phyloP scores from a whole-genome alignment of 2,888 invertebrate genomes.

The Orchesellides sinensis region DNA sequence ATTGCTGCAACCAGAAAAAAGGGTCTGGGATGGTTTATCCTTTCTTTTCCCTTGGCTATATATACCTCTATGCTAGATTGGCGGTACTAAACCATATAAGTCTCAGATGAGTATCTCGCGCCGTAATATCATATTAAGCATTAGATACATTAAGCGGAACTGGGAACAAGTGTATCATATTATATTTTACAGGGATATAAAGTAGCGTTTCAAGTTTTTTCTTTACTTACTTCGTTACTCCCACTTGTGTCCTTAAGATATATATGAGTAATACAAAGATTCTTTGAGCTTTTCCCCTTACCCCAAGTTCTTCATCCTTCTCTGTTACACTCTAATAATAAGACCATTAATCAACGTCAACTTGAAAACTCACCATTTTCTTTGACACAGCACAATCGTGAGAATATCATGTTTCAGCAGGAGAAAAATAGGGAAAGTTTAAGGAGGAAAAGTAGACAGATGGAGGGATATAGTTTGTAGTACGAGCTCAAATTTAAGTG shows the following conservation, averaged over 20 bases:
- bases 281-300: constrained; percentile 5
- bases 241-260: not conserved
- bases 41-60: too few relatives aligned
- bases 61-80: too few relatives aligned
- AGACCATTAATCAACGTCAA: constrained; percentile 65
- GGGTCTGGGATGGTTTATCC: not conserved
- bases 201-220: not conserved
- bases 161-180: constrained; percentile 11
- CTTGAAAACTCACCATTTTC: constrained; percentile 55
- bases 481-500: too few relatives aligned
- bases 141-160: constrained; percentile 1
- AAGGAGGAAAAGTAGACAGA: not conserved
- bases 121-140: not conserved
- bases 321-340: constrained; percentile 43
- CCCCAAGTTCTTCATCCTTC: constrained; percentile 25
- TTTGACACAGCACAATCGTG: constrained; percentile 51
- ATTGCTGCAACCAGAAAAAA: not conserved
- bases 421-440: not conserved
- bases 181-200: not conserved
- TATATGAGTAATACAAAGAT: not conserved
- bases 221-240: not conserved
- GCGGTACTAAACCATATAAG: not conserved
- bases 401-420: constrained; percentile 47
- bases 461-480: not conserved
- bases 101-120: not conserved